phyloP scores from a whole-genome alignment of 1,140 invertebrate genomes.

The Popillia japonica region DNA sequence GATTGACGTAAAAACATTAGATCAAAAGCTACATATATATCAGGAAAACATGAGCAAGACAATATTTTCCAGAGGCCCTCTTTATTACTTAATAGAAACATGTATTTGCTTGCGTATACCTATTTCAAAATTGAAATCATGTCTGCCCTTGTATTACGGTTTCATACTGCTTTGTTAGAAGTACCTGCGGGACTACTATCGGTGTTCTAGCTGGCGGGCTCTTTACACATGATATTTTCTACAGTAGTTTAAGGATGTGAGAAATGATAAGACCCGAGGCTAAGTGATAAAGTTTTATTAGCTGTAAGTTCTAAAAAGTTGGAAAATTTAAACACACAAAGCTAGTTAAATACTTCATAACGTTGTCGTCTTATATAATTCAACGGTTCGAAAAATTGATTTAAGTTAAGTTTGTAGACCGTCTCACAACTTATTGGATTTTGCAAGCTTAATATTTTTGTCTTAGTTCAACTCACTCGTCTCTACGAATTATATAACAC shows the following conservation, averaged over 20 bases:
- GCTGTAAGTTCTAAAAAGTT: not conserved
- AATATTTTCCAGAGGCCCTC: too few species aligned
- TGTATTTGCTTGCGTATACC: not conserved
- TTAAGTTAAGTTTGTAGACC: too few species aligned
- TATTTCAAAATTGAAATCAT: not conserved
- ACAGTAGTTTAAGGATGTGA: not conserved
- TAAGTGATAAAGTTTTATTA: constrained; percentile 14
- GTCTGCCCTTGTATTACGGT: not conserved
- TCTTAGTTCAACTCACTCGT: too few species aligned
- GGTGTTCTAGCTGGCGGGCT: not conserved
- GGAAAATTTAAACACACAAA: not conserved
- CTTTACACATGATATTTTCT: not conserved
- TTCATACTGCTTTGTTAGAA: not conserved
- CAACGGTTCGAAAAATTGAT: too few species aligned
- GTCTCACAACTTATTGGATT: too few species aligned
- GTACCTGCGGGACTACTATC: not conserved
- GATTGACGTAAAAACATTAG: too few species aligned
- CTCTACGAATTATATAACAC: too few species aligned
- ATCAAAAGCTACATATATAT: too few species aligned
- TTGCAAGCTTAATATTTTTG: too few species aligned
- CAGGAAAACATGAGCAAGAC: too few species aligned
- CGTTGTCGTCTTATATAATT: not conserved
- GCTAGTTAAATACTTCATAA: not conserved
- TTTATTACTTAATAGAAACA: too few species aligned
- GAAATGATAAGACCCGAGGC: not conserved